These are phyloP conservation scores for Germaria angustata DNA, from an alignment of 2,888 invertebrate genomes.

Conservation along the genomic window DNA sequence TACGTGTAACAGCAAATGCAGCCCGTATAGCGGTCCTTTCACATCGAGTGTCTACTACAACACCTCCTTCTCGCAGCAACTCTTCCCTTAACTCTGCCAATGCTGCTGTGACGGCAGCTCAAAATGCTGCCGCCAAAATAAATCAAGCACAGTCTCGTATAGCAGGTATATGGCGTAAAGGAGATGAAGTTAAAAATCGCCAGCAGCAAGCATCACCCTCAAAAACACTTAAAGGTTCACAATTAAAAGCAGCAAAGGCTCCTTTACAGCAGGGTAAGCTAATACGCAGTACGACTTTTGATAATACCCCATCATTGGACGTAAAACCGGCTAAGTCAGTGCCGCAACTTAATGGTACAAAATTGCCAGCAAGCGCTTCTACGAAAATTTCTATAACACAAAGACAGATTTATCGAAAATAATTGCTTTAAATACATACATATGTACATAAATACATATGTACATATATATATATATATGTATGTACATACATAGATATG, in stretches of 20 bases:
- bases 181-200: conserved; percentile 75
- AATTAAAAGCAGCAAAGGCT: conserved; percentile 68
- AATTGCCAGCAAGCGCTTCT: conserved; percentile 48
- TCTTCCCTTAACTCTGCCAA: conserved; percentile 75
- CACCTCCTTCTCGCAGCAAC: conserved; percentile 79
- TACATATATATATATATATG: too few species aligned
- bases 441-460: too few species aligned
- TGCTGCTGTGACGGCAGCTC: conserved; percentile 60
- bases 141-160: conserved; percentile 79
- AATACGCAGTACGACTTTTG: conserved; percentile 79
- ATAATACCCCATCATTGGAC: conserved; percentile 72
- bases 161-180: conserved; percentile 79
- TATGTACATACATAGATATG: too few species aligned
- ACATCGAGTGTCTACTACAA: conserved; percentile 75
- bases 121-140: conserved; percentile 72
- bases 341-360: conserved; percentile 47
- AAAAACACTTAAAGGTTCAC: conserved; percentile 48
- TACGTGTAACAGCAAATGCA: conserved; percentile 73
- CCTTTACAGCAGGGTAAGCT: conserved; percentile 69
- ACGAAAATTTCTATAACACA: conserved; percentile 53
- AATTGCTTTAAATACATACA: neutral
- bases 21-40: conserved; percentile 74
- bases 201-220: conserved; percentile 31
- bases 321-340: conserved; percentile 39
- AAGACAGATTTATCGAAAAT: conserved; percentile 49